Conservation (phyloP, 2,888 invertebrate species). For the Andrena flavipes region DNA sequence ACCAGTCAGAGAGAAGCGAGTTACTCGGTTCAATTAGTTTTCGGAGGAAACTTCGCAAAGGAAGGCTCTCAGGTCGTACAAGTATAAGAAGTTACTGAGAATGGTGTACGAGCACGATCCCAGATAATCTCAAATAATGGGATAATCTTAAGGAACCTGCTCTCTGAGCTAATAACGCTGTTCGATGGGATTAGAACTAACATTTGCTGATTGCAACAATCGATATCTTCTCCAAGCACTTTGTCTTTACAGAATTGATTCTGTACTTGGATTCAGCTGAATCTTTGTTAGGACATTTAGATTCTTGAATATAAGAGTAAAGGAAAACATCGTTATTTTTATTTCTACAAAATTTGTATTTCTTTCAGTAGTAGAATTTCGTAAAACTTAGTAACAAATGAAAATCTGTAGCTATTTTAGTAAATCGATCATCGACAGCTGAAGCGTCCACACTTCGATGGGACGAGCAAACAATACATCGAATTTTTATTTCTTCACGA, state of each 20-base stretch:
- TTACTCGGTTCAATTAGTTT: slow-evolving; percentile 10
- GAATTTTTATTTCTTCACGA: neutral
- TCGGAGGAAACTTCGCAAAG: no score
- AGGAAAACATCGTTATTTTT: no score
- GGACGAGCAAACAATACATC: neutral
- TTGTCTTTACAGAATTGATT: neutral
- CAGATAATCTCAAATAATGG: slow-evolving; percentile 7
- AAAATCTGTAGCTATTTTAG: no score
- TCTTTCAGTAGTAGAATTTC: no score
- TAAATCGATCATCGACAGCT: no score
- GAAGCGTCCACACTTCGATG: no score
- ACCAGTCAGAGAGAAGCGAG: neutral
- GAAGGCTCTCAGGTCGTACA: neutral
- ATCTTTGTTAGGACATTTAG: neutral
- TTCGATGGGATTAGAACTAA: neutral
- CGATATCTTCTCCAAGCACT: neutral
- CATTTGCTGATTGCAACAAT: neutral
- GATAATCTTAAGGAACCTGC: slow-evolving; percentile 8
- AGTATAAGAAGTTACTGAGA: neutral
- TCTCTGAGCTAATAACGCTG: neutral
- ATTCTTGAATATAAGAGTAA: no score
- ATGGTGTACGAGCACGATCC: neutral
- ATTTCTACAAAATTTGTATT: no score
- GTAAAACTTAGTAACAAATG: no score
- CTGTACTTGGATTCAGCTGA: neutral